Base-by-base conservation (phyloP, 2,888 invertebrate species). In the Melitaea athalia region DNA sequence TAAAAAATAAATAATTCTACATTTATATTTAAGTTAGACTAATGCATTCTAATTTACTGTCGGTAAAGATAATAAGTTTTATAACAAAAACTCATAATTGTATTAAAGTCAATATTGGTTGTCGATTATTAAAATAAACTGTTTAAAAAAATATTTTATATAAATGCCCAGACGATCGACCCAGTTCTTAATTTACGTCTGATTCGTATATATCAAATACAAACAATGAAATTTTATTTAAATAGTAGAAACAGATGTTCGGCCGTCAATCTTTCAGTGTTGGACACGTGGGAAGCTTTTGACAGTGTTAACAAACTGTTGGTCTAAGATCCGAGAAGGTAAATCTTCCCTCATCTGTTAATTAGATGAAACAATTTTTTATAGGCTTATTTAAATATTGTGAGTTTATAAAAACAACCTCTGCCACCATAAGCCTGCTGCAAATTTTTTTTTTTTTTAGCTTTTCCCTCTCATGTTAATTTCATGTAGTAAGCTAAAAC, bases 151-250 rank as follows among this genome's bases (percentile, higher is more conserved):
- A 71, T 74, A 77, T 78, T 69, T 76, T 75, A 75, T 70, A 53
- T 31, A 59, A 68, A 62, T 74, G 77, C 68, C 66, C 77, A 77
- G 79, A 78, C 79, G 74, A 74, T 78, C 81, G 85, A 83, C 84
- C 83, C 84, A 81, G 76, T 78, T 86, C 78, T 76, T 78, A 80
- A 85, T 82, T 79, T 82, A 84, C 75, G 69, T 72, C 75, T 82
- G 86, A 85, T 74, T 85, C 80, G 84, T 73, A 62, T 77, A n/a
- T 77, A 71, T 72, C 67, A 72, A 78, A 33, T 24, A 33, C 33
- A 55, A 24, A 55, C 53, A 74, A 78, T 79, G 78, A 80, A 74
- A 72, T 77, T 76, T 74, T 76, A 78, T 75, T 67, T 71, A 76
- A 78, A 76, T 73, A 75, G 73, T 24, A 14, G 31, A 8, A 60